A percentile compares a stretch with the other conserved stretches of the same genome.
Conservation (phyloP, 2,113 vertebrate species). For the Vombatus ursinus region DNA sequence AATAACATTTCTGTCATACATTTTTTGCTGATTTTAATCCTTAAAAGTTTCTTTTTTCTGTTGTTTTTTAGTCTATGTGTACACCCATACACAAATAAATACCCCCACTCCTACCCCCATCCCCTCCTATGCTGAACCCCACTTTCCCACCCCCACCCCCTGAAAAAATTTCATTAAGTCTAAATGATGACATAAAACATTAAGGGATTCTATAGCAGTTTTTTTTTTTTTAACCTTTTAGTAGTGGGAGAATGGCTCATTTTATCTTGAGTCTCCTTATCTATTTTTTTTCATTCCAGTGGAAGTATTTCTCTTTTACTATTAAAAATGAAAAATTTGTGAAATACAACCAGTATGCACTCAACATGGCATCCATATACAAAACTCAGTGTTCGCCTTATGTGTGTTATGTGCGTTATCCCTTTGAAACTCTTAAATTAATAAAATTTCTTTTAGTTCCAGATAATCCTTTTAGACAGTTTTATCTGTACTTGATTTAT, state of each 20-base stretch:
- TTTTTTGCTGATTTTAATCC: not conserved
- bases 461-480: not conserved
- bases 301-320: slow-evolving; percentile 36
- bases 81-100: not conserved
- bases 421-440: not conserved
- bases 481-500: slow-evolving; percentile 30
- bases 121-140: not conserved
- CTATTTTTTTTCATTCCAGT: not conserved
- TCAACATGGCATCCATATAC: not conserved
- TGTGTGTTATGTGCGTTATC: not conserved
- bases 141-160: too few species aligned
- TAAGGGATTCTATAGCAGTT: not conserved
- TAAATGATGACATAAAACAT: not conserved
- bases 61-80: slow-evolving; percentile 20
- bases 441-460: slow-evolving; percentile 14
- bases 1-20: not conserved
- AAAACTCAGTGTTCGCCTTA: not conserved
- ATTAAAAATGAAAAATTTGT: not conserved
- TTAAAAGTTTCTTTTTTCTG: not conserved
- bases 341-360: not conserved
- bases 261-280: not conserved
- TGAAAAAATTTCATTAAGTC: not conserved
- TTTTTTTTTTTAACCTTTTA: slow-evolving; percentile 9
- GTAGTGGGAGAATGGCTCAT: not conserved
- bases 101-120: not conserved